Base-by-base conservation (phyloP, 2,113 vertebrate species). In the Brachirus orientalis region DNA sequence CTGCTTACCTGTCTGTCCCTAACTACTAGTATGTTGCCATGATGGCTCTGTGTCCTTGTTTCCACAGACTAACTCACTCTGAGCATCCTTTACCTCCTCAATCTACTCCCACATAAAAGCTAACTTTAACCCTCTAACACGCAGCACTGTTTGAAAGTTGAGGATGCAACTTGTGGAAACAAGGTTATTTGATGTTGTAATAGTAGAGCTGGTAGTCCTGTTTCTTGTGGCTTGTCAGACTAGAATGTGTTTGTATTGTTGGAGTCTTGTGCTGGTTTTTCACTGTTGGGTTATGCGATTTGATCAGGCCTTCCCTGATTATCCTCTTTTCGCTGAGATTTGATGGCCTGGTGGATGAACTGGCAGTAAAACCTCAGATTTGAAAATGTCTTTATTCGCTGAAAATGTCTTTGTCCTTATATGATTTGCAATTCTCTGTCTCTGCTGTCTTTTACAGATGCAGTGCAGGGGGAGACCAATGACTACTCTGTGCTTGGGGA, bases 121-220 rank as follows among this genome's bases (percentile, higher is more conserved):
- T 11, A 53, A 3, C 12, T 33, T 28, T 50, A 54, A 17, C 18
- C 17, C 19, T 17, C 40, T 37, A 66, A 69, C 53, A 73, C 37
- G 6, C 61, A 28, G 6, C 16, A 10, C 52, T 63, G 48, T 36
- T 1, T 37, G 33, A 59, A 48, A 45, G 72, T 51, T 67, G 37
- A 59, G 50, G 58, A 66, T 51, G 7, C 44, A 66, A 77, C 88
- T 80, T 90, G 84, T 91, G 86, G 91, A 93, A 91, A 91, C 91
- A 89, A 91, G 89, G 72, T 75, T 78, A 33, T 63, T 79, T 58
- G 77, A 48, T 84, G 86, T 89, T 67, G 73, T 85, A 45, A 60
- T 73, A 37, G 56, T 85, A 74, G 61, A 62, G 61, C 61, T 77
- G 69, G 19, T 75, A 65, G 66, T 83, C 79, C 35, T 78, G 80